These are phyloP conservation scores for Florisuga fusca DNA, from an alignment of 2,797 vertebrate species.

Conservation along the genomic window DNA sequence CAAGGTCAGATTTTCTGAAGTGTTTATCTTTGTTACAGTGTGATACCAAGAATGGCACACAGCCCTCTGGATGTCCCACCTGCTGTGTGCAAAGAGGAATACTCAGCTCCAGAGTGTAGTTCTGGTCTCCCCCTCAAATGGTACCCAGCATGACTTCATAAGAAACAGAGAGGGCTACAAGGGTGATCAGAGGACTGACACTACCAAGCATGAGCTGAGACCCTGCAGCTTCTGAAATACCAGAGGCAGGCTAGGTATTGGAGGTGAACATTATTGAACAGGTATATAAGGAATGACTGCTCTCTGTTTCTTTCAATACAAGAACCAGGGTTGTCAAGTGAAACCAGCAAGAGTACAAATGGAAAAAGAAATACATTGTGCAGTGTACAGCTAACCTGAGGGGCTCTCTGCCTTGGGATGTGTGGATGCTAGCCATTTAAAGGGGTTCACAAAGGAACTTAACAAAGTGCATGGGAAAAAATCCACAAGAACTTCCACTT, in stretches of 20 bases:
- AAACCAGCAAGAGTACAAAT: slow-evolving; percentile 17
- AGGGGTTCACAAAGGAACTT: background rate
- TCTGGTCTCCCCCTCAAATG: background rate
- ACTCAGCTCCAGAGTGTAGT: background rate
- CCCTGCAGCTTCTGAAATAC: background rate
- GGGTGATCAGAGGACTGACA: background rate
- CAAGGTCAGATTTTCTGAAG: slow-evolving; percentile 24
- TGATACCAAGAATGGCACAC: rapidly evolving
- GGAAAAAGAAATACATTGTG: background rate
- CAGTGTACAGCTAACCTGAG: background rate
- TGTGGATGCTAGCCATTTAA: background rate
- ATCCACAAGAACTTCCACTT: background rate
- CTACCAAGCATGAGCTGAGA: background rate
- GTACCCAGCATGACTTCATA: background rate
- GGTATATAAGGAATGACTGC: background rate
- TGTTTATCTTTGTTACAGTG: background rate
- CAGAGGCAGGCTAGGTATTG: background rate
- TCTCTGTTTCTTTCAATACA: background rate
- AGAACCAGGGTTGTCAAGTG: background rate
- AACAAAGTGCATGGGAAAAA: background rate
- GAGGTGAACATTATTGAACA: background rate
- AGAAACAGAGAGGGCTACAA: background rate
- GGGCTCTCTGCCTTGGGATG: background rate
- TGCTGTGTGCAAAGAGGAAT: background rate
- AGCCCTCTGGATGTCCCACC: background rate